These are phyloP conservation scores for Erythrocercus mccallii DNA, from an alignment of 2,113 vertebrate genomes.

Conservation along the genomic window DNA sequence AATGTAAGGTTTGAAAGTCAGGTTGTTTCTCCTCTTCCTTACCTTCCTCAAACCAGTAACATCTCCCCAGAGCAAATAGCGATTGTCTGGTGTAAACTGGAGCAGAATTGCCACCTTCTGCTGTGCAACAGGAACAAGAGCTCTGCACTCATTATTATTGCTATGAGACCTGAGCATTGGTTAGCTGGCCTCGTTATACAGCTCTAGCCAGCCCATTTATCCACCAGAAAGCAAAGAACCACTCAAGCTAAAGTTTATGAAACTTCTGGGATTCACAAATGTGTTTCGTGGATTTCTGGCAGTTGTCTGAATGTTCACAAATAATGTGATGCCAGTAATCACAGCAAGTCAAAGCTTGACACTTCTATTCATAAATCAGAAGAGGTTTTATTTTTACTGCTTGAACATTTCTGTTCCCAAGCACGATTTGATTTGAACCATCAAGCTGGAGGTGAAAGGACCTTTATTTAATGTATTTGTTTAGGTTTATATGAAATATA, in stretches of 20 bases:
- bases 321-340: slow-evolving; percentile 56
- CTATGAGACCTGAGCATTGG: background rate
- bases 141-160: background rate
- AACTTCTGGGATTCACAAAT: slow-evolving; percentile 58
- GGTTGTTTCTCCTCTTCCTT: background rate
- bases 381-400: slow-evolving; percentile 54
- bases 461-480: slow-evolving; percentile 45
- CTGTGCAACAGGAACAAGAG: background rate
- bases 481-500: slow-evolving; percentile 33
- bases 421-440: slow-evolving; percentile 52
- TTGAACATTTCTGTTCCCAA: slow-evolving; percentile 39
- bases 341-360: slow-evolving; percentile 54
- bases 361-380: slow-evolving; percentile 57
- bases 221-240: slow-evolving; percentile 46
- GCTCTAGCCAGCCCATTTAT: background rate
- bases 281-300: slow-evolving; percentile 52
- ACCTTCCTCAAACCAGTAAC: background rate
- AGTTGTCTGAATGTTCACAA: slow-evolving; percentile 51
- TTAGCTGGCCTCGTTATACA: background rate
- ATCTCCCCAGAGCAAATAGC: background rate
- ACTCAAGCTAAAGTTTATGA: slow-evolving; percentile 45
- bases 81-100: background rate
- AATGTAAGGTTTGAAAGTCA: background rate
- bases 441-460: slow-evolving; percentile 48
- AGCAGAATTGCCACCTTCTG: background rate